These are phyloP conservation scores for Marisa cornuarietis DNA, from an alignment of 1,140 invertebrate genomes.

Conservation along the genomic window DNA sequence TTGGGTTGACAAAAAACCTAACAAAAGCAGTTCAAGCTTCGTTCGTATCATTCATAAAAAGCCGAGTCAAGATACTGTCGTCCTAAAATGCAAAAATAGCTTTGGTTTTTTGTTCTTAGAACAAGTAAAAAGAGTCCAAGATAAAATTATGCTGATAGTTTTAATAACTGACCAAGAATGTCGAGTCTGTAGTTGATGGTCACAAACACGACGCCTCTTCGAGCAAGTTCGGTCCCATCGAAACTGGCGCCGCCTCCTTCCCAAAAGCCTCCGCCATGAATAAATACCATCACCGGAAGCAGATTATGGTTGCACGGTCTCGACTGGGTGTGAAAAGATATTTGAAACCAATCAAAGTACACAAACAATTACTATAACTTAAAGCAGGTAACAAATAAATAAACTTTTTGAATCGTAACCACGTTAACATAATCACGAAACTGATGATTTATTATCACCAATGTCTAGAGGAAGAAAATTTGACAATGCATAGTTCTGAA, in stretches of 20 bases:
- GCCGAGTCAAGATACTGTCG: neutral
- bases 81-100: neutral
- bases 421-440: too few relatives aligned
- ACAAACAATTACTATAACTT: too few relatives aligned
- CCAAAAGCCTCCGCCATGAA: constrained; percentile 94
- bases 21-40: constrained; percentile 78
- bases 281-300: constrained; percentile 92
- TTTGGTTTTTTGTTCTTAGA: too few relatives aligned
- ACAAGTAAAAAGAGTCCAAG: too few relatives aligned
- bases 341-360: too few relatives aligned
- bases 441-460: too few relatives aligned
- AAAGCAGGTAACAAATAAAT: too few relatives aligned
- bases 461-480: too few relatives aligned
- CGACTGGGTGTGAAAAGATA: too few relatives aligned
- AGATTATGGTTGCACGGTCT: neutral
- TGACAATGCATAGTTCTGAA: too few relatives aligned
- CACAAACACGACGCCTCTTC: constrained; percentile 74
- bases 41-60: constrained; percentile 88
- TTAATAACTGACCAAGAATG: constrained; percentile 67
- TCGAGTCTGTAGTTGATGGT: constrained; percentile 26
- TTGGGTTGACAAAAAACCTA: constrained; percentile 85
- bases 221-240: constrained; percentile 81
- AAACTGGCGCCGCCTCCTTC: constrained; percentile 82
- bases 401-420: too few relatives aligned
- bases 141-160: too few relatives aligned